A percentile compares a stretch with the other conserved stretches of the same genome.
phyloP scores from a whole-genome alignment of 2,797 vertebrate species.

The Chromobotia macracanthus region DNA sequence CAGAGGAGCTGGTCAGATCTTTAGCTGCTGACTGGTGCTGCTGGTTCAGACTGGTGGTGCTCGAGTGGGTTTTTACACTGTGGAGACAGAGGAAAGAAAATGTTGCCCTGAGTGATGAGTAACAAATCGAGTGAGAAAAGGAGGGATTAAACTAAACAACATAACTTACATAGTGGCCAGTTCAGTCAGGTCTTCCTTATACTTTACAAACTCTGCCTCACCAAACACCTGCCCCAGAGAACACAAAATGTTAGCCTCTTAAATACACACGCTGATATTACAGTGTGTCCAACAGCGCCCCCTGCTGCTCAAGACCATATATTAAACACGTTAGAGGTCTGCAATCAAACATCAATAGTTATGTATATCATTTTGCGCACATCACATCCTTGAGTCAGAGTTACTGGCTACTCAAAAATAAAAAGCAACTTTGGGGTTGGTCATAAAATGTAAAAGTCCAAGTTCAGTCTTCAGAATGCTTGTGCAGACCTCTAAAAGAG shows the following conservation, averaged over 20 bases:
- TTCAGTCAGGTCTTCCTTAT: conserved; percentile 82
- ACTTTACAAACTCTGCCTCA: conserved; percentile 85
- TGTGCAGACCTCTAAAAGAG: background rate
- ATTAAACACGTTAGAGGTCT: background rate
- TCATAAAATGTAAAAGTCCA: too few species aligned
- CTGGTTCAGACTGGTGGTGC: conserved; percentile 75
- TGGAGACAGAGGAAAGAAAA: background rate
- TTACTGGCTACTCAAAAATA: too few species aligned
- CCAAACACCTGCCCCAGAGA: conserved; percentile 85
- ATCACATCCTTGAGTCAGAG: too few species aligned
- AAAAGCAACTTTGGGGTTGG: too few species aligned
- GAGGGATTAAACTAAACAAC: background rate
- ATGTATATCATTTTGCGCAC: too few species aligned
- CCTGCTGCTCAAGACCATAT: background rate
- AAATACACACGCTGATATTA: background rate
- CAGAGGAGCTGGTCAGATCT: conserved; percentile 84
- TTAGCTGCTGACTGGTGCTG: conserved; percentile 92
- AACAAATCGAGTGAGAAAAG: background rate
- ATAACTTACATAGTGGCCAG: conserved; percentile 3
- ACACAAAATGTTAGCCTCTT: background rate
- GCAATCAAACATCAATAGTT: too few species aligned
- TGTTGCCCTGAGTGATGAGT: background rate
- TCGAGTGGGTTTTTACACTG: conserved; percentile 71
- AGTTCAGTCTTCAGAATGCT: too few species aligned
- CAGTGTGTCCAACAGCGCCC: background rate